Evolutionary conservation across 2,113 vertebrate species (phyloP).

Genomic region (Rostratula benghalensis): DNA sequence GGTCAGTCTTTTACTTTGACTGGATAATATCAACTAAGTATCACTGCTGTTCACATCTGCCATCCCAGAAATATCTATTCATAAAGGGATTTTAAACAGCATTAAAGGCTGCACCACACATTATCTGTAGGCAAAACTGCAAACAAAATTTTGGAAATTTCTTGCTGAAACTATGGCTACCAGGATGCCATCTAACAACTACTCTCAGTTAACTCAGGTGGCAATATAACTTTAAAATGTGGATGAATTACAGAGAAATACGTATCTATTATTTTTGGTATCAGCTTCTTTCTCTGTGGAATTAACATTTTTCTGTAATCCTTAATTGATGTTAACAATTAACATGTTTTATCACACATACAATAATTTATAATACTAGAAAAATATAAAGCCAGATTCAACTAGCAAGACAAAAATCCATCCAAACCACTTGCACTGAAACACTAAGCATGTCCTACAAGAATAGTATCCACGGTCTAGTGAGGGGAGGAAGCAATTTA

Average conservation of each 20-base stretch:
- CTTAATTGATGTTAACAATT: no score
- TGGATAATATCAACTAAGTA: background rate
- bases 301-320: background rate
- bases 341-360: background rate
- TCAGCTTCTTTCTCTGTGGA: background rate
- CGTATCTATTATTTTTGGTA: background rate
- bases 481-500: background rate
- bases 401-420: constrained; percentile 7
- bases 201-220: background rate
- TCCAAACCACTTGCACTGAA: background rate
- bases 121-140: background rate
- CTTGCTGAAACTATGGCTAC: background rate
- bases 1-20: background rate
- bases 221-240: background rate
- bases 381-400: background rate
- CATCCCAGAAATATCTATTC: constrained; percentile 1
- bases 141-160: background rate
- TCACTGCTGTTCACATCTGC: background rate
- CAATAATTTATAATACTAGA: background rate
- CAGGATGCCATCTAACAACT: background rate
- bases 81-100: background rate
- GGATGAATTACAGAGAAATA: background rate
- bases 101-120: background rate
- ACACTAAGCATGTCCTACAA: background rate
- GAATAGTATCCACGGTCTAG: background rate